Evolutionary conservation across 2,888 invertebrate genomes (phyloP).

Genomic region (Ennomos quercinarius): DNA sequence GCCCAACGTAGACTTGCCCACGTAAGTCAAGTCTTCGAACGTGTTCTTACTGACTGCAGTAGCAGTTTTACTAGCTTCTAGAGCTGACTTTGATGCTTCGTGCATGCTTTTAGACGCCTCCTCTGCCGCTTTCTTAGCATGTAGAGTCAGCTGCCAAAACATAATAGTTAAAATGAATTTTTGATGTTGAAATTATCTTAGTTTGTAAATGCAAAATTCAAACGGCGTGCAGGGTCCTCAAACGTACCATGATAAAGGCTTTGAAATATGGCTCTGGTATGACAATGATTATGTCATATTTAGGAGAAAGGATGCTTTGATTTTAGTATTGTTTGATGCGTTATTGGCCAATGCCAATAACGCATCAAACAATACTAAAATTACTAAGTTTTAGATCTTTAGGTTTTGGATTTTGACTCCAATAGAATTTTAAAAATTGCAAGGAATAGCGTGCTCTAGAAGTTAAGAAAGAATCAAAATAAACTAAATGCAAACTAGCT

Average conservation of each 20-base stretch:
- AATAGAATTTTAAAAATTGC: too few species aligned
- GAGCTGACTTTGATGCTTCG: slow-evolving; percentile 93
- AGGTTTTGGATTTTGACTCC: too few species aligned
- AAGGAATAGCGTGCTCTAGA: too few species aligned
- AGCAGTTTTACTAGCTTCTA: slow-evolving; percentile 95
- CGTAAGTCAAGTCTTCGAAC: slow-evolving; percentile 94
- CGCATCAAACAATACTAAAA: too few species aligned
- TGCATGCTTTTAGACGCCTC: slow-evolving; percentile 92
- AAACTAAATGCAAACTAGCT: too few species aligned
- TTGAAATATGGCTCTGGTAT: not conserved
- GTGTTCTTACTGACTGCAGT: slow-evolving; percentile 95
- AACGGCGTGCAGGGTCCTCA: slow-evolving; percentile 15
- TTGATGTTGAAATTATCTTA: not conserved
- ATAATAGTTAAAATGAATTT: not conserved
- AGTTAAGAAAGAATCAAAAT: too few species aligned
- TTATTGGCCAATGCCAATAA: too few species aligned
- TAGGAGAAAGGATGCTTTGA: not conserved
- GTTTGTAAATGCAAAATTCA: not conserved
- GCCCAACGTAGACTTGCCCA: slow-evolving; percentile 95
- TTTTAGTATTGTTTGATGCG: too few species aligned
- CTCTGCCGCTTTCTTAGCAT: slow-evolving; percentile 95
- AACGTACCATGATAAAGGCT: not conserved
- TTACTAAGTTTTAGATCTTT: too few species aligned
- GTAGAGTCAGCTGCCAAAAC: slow-evolving; percentile 89
- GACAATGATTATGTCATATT: slow-evolving; percentile 1